These are phyloP conservation scores for Eriosoma lanigerum DNA, from an alignment of 1,140 invertebrate species.

Conservation along the genomic window DNA sequence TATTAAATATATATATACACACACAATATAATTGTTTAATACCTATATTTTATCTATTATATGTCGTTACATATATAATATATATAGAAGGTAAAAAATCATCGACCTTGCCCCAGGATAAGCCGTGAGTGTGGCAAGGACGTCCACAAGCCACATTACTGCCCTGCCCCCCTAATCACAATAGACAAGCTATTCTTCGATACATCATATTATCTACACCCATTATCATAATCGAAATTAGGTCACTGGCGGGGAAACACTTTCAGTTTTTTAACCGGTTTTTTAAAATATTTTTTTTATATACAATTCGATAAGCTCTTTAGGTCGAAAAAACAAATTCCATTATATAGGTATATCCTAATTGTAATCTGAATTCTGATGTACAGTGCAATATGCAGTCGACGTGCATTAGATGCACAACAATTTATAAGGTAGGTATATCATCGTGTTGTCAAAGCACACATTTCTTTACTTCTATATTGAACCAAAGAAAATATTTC, in stretches of 20 bases:
- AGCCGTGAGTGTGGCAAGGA: constrained; percentile 39
- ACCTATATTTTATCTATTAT: background rate
- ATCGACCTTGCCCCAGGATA: constrained; percentile 25
- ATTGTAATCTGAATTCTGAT: no score
- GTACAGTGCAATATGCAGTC: no score
- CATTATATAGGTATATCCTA: no score
- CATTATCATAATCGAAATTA: constrained; percentile 36
- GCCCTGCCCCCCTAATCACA: constrained; percentile 4
- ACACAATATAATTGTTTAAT: background rate
- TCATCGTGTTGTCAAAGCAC: no score
- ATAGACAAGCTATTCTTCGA: background rate
- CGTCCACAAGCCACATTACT: constrained; percentile 23
- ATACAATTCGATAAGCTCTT: background rate
- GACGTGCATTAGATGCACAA: no score
- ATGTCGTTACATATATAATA: background rate
- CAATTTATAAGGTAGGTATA: no score
- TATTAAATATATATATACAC: no score
- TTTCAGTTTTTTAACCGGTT: constrained; percentile 51
- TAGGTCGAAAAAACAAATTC: background rate
- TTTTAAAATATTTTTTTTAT: constrained; percentile 10
- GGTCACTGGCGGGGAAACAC: constrained; percentile 25
- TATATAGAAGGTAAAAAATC: background rate
- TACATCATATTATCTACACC: constrained; percentile 35
- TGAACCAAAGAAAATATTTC: no score
- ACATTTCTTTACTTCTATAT: no score